These are phyloP conservation scores for Zaprionus vittiger DNA, from an alignment of 1,140 invertebrate species.

Conservation along the genomic window DNA sequence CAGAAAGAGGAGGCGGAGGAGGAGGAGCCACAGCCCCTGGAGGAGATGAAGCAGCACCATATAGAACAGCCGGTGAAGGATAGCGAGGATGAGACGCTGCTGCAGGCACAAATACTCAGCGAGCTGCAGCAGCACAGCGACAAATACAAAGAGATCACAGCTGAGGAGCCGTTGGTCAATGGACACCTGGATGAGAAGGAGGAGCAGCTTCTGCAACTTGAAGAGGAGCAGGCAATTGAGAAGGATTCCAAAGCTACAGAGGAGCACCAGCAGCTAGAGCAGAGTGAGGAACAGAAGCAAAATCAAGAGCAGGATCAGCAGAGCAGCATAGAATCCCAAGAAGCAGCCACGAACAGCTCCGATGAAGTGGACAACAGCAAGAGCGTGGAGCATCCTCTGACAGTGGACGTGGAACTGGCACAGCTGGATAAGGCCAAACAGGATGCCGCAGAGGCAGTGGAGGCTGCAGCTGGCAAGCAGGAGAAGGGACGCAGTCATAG, in stretches of 20 bases:
- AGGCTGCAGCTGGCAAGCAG: not conserved
- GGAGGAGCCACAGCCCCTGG: not conserved
- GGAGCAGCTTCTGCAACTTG: constrained; percentile 17
- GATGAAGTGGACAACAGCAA: constrained; percentile 50
- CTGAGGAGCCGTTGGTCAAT: constrained; percentile 33
- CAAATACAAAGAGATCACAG: constrained; percentile 16
- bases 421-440: constrained; percentile 61
- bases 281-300: not conserved
- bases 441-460: constrained; percentile 21
- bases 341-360: constrained; percentile 6
- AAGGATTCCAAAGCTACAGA: constrained; percentile 5
- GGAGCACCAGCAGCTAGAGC: not conserved
- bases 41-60: constrained; percentile 6
- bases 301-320: not conserved
- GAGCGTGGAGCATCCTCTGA: constrained; percentile 31
- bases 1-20: constrained; percentile 21
- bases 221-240: not conserved
- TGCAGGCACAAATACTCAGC: constrained; percentile 73
- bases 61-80: not conserved
- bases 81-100: constrained; percentile 44
- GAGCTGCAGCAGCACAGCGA: constrained; percentile 70
- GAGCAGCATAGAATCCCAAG: constrained; percentile 7
- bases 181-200: constrained; percentile 41
- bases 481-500: constrained; percentile 42
- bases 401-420: constrained; percentile 45